Conservation (phyloP, 2,797 vertebrate genomes). For the Microtus obscurus region DNA sequence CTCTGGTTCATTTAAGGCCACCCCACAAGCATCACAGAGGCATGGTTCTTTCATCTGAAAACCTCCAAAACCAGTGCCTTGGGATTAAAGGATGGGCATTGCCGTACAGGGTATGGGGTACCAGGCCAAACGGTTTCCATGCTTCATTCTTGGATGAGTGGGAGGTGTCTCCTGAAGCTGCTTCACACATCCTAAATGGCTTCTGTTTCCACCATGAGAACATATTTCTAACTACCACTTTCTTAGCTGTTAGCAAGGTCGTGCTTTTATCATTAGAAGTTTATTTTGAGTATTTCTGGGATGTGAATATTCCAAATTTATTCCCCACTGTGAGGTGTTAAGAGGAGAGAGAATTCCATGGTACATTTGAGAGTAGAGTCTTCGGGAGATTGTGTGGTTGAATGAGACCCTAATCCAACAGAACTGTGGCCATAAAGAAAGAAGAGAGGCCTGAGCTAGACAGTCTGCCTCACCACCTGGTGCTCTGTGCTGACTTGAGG, state of each 20-base stretch:
- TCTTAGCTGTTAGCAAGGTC: neutral
- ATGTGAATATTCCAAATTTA: neutral
- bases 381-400: neutral
- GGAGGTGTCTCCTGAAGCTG: neutral
- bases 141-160: neutral
- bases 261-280: slow-evolving; percentile 33
- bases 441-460: neutral
- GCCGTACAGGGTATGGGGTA: fast-evolving
- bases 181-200: neutral
- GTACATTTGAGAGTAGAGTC: neutral
- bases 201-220: neutral
- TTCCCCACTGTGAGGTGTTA: neutral
- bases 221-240: slow-evolving; percentile 16
- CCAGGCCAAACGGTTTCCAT: neutral
- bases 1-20: slow-evolving; percentile 16
- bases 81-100: too few relatives aligned
- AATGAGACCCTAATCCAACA: neutral
- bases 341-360: neutral
- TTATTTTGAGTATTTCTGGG: neutral
- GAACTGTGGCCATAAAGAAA: neutral
- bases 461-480: too few relatives aligned
- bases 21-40: neutral
- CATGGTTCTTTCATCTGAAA: neutral
- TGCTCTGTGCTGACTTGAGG: neutral
- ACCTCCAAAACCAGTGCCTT: neutral